phyloP scores from a whole-genome alignment of 92 coral and sea anemone genomes.

The Metridium senile region DNA sequence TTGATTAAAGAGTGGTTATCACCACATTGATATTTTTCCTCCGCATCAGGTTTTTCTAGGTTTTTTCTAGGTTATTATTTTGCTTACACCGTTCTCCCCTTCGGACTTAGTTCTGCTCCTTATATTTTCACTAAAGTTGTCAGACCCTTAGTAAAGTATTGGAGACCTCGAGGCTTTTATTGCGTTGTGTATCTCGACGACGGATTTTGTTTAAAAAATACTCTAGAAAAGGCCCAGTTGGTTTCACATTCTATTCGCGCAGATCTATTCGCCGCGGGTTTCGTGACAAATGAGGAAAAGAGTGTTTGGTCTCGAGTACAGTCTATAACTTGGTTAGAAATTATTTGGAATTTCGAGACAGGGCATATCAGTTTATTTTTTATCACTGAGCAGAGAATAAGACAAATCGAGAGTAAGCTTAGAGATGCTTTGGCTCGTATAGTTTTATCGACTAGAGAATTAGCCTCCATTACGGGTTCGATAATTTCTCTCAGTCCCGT shows the following conservation, averaged over 20 bases:
- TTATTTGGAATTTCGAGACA: no score
- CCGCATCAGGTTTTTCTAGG: no score
- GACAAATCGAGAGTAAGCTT: no score
- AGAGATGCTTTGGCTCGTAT: no score
- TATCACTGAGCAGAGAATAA: no score
- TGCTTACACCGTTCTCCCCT: slow-evolving; percentile 36
- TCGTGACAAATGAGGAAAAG: slow-evolving; percentile 31
- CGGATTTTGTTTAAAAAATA: slow-evolving; percentile 29
- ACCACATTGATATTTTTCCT: no score
- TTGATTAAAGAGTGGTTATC: no score
- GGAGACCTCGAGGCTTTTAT: slow-evolving; percentile 39
- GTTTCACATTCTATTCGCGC: slow-evolving; percentile 26
- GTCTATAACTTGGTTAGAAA: no score
- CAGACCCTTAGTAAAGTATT: slow-evolving; percentile 27
- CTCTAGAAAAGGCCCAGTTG: slow-evolving; percentile 6
- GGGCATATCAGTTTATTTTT: no score
- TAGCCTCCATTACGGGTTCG: no score
- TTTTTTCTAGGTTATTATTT: neutral
- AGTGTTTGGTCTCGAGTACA: slow-evolving; percentile 30
- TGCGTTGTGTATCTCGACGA: slow-evolving; percentile 48
- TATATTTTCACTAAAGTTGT: slow-evolving; percentile 31
- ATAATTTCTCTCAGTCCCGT: slow-evolving; percentile 25
- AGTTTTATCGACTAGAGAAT: no score
- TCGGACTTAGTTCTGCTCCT: slow-evolving; percentile 32
- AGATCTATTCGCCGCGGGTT: slow-evolving; percentile 30